Percentiles rank a stretch among this genome's conserved stretches.
Conservation (phyloP, 2,888 invertebrate genomes). For the Scaptomyza parva region DNA sequence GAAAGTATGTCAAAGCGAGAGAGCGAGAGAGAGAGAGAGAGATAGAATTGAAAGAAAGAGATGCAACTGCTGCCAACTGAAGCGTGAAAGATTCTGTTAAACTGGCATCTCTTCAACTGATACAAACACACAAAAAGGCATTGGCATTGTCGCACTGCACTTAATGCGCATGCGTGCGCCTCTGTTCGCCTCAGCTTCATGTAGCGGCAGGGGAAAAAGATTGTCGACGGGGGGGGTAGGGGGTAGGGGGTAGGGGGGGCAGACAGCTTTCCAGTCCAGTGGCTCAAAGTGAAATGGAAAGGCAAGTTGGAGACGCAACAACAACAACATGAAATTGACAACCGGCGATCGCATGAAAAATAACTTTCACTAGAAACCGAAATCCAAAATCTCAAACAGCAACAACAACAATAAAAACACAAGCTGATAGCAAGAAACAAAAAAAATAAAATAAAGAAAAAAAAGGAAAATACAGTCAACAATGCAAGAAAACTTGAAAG, state of each 20-base stretch:
- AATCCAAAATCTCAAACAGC: conserved; percentile 44
- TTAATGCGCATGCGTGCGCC: conserved; percentile 55
- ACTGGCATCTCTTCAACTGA: conserved; percentile 28
- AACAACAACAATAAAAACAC: conserved; percentile 12
- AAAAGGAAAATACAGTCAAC: neutral
- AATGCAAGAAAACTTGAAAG: conserved; percentile 17
- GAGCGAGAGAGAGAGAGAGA: conserved; percentile 1
- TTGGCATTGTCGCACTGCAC: conserved; percentile 57
- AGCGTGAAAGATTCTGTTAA: conserved; percentile 58
- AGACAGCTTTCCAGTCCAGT: conserved; percentile 59
- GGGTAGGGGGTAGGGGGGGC: neutral
- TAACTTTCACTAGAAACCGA: conserved; percentile 78
- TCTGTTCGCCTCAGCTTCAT: neutral
- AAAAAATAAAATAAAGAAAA: too few species aligned
- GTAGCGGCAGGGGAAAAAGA: neutral
- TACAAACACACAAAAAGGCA: conserved; percentile 46
- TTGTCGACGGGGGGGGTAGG: neutral
- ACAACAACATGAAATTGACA: conserved; percentile 55
- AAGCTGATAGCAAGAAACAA: conserved; percentile 53
- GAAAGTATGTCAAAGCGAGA: conserved; percentile 74
- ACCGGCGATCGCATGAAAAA: conserved; percentile 64
- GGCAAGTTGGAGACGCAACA: conserved; percentile 40
- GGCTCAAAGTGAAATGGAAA: conserved; percentile 64
- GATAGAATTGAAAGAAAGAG: neutral
- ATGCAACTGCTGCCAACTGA: conserved; percentile 18